Percentiles rank a stretch among this genome's conserved stretches.
Evolutionary conservation across 2,888 invertebrate genomes (phyloP).

Genomic region (Apeira syringaria): DNA sequence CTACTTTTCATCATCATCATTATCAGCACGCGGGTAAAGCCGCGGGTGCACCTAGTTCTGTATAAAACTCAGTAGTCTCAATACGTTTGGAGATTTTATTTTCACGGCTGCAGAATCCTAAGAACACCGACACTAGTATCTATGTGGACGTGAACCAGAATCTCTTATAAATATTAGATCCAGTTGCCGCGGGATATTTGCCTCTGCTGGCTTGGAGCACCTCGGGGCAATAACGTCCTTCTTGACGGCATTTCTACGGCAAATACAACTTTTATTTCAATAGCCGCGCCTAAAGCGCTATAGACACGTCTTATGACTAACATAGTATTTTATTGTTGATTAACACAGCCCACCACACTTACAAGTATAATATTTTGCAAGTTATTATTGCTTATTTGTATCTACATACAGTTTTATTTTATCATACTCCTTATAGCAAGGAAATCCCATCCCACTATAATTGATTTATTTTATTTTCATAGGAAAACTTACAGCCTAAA

Average conservation of each 20-base stretch:
- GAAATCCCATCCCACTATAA: no score
- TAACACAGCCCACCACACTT: no score
- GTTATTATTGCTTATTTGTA: no score
- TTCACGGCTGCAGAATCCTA: conserved; percentile 6
- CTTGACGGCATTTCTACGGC: conserved; percentile 34
- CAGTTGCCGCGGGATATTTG: conserved; percentile 56
- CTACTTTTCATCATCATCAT: no score
- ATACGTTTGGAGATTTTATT: background rate
- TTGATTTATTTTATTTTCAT: no score
- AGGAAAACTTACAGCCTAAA: no score
- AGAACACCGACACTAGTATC: conserved; percentile 46
- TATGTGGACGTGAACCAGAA: conserved; percentile 54
- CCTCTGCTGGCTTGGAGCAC: conserved; percentile 42
- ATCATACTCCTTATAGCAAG: no score
- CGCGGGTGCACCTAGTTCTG: no score
- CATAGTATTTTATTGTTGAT: no score
- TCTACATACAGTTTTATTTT: no score
- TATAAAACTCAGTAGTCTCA: background rate
- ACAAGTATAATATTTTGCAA: no score
- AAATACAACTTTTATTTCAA: conserved; percentile 65
- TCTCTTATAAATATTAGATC: conserved; percentile 74
- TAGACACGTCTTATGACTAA: conserved; percentile 6
- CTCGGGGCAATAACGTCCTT: conserved; percentile 50
- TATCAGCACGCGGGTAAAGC: no score
- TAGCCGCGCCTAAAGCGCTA: conserved; percentile 28